A percentile compares a stretch with the other conserved stretches of the same genome.
Evolutionary conservation across 2,797 vertebrate genomes (phyloP).

Genomic region (Lophius americanus): DNA sequence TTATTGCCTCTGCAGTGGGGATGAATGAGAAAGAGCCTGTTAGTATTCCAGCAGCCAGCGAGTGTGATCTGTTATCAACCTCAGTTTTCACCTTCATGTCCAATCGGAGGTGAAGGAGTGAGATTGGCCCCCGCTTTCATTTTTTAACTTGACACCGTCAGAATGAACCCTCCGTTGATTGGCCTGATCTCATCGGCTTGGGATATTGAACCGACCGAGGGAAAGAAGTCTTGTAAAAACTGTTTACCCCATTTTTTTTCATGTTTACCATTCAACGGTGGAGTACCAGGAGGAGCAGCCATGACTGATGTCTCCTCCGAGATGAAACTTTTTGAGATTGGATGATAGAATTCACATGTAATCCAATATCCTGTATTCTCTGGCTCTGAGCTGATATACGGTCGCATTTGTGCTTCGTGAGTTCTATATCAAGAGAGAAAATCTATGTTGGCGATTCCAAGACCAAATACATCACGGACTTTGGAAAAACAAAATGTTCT

Average conservation of each 20-base stretch:
- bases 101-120: conserved; percentile 45
- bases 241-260: conserved; percentile 44
- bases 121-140: conserved; percentile 50
- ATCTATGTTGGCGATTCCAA: background rate
- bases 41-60: conserved; percentile 62
- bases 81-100: conserved; percentile 62
- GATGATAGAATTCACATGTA: conserved; percentile 15
- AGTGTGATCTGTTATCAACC: conserved; percentile 63
- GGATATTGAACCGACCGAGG: conserved; percentile 54
- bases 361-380: conserved; percentile 12
- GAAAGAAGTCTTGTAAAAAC: conserved; percentile 43
- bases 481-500: no score
- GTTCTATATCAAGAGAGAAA: background rate
- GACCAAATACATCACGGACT: no score
- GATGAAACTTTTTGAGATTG: conserved; percentile 45
- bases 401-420: background rate
- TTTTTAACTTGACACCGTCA: conserved; percentile 60
- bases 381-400: background rate
- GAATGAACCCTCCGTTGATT: conserved; percentile 45
- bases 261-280: conserved; percentile 34
- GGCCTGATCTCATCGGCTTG: conserved; percentile 43
- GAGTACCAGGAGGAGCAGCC: background rate
- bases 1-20: conserved; percentile 46
- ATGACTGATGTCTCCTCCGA: conserved; percentile 16
- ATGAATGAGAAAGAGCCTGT: conserved; percentile 53